Conservation (phyloP, 1,140 invertebrate genomes). For the Babylonia areolata region DNA sequence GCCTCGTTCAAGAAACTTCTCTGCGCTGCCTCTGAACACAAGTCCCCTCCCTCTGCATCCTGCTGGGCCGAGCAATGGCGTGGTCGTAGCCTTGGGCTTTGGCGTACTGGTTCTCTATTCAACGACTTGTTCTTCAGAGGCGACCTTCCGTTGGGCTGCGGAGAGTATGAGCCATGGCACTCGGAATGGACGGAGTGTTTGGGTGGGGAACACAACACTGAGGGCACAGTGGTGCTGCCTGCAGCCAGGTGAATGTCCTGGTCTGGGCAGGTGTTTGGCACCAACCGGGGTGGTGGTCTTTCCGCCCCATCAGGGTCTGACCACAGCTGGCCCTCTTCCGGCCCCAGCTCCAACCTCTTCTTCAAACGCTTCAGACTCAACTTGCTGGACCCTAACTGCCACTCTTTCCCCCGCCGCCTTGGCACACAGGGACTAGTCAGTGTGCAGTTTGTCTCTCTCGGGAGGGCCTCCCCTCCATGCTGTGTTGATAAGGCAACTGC, state of each 20-base stretch:
- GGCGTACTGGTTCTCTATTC: background rate
- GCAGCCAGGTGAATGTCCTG: background rate
- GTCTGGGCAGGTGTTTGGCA: background rate
- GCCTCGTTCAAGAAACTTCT: background rate
- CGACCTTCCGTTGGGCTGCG: background rate
- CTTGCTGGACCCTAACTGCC: background rate
- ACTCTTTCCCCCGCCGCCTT: background rate
- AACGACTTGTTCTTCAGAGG: background rate
- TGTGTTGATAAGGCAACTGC: background rate
- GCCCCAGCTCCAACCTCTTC: background rate
- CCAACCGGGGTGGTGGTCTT: background rate
- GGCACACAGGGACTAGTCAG: background rate
- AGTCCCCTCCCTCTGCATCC: background rate
- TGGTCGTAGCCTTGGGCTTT: conserved; percentile 19
- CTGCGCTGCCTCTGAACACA: background rate
- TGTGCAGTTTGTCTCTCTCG: background rate
- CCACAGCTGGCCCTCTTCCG: background rate
- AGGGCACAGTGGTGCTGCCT: background rate
- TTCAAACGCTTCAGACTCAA: background rate
- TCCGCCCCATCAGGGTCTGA: background rate
- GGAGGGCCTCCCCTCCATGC: background rate
- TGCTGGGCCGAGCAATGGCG: background rate
- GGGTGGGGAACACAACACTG: background rate
- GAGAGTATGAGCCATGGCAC: background rate
- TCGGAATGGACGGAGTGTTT: background rate